Evolutionary conservation across 2,113 vertebrate genomes (phyloP).

Genomic region (Periophthalmodon schlosseri): DNA sequence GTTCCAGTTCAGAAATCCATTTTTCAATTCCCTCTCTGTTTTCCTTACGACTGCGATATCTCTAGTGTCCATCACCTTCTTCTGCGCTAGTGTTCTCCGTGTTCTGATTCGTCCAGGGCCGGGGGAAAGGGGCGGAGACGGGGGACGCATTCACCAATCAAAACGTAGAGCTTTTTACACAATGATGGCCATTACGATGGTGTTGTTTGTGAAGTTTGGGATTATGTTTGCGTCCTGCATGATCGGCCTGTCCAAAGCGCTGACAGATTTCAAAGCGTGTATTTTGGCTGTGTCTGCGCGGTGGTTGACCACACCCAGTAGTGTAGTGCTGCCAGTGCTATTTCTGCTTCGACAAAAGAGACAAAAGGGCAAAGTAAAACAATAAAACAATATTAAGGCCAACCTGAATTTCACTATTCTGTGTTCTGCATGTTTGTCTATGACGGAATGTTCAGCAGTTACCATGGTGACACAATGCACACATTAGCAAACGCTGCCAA

Average conservation of each 20-base stretch:
- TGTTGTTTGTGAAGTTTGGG: slow-evolving; percentile 7
- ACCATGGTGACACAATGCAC: too few species aligned
- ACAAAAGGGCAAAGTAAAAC: neutral
- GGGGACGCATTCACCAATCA: neutral
- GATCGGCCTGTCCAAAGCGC: rapidly evolving
- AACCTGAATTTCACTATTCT: neutral
- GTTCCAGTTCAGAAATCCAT: rapidly evolving
- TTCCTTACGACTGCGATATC: neutral
- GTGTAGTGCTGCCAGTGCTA: slow-evolving; percentile 25
- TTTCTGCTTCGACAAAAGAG: neutral
- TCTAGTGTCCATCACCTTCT: neutral
- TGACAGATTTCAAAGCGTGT: neutral
- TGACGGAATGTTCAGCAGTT: too few species aligned
- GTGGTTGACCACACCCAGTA: slow-evolving; percentile 8
- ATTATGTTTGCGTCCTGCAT: rapidly evolving
- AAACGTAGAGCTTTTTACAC: slow-evolving; percentile 36
- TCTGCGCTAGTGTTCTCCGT: slow-evolving; percentile 16
- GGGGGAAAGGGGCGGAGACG: slow-evolving; percentile 1
- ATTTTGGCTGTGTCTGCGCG: rapidly evolving
- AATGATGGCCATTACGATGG: slow-evolving; percentile 8
- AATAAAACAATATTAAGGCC: neutral
- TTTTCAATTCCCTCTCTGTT: rapidly evolving
- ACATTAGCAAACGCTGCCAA: too few species aligned
- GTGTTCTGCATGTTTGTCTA: too few species aligned
- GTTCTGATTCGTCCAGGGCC: slow-evolving; percentile 26